phyloP scores from a whole-genome alignment of 2,797 vertebrate genomes.

The Sylvia borin region DNA sequence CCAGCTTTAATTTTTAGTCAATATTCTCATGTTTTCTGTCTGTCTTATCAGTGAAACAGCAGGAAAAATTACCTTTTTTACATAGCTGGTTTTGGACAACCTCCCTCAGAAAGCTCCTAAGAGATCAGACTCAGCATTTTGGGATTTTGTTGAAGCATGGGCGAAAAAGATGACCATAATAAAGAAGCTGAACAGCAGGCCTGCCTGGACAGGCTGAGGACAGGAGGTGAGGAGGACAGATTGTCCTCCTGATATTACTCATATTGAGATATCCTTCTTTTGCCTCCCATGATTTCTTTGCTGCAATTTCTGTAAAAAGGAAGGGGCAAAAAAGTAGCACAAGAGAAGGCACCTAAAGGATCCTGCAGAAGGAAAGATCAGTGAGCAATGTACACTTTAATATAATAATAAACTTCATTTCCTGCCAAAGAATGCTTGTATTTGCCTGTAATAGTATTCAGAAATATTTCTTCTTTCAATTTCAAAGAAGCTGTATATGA shows the following conservation, averaged over 20 bases:
- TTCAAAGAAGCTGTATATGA: neutral
- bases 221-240: neutral
- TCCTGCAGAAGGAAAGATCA: neutral
- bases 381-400: fast-evolving
- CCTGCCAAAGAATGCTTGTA: neutral
- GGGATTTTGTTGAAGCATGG: neutral
- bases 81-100: neutral
- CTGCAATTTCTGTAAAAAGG: neutral
- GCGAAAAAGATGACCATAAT: neutral
- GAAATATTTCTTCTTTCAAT: neutral
- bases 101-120: neutral
- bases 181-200: neutral
- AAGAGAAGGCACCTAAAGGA: neutral
- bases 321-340: neutral
- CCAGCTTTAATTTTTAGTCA: neutral
- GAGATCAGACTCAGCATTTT: neutral
- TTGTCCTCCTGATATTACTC: neutral
- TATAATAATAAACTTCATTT: neutral
- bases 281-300: neutral
- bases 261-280: neutral
- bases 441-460: neutral
- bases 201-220: neutral
- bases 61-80: neutral
- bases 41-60: neutral
- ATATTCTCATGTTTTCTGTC: neutral